Conservation (phyloP, 2,888 invertebrate species). For the Pristionchus maxplancki region DNA sequence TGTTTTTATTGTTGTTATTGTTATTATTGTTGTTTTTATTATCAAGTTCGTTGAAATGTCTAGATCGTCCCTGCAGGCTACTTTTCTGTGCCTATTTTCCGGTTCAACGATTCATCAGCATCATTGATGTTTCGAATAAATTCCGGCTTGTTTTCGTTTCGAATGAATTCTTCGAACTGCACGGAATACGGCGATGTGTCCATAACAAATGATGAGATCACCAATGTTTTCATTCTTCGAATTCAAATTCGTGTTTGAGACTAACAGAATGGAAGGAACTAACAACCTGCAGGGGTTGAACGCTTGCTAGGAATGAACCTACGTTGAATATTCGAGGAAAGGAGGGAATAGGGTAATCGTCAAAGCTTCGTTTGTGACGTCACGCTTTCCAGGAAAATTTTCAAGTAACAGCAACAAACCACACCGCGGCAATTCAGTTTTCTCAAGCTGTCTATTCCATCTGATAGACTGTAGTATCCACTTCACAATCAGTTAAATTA, state of each 20-base stretch:
- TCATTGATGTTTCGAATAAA: too few relatives aligned
- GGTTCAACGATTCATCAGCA: too few relatives aligned
- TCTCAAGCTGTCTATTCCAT: too few relatives aligned
- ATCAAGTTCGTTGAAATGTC: not conserved
- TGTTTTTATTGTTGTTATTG: not conserved
- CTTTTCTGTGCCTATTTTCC: too few relatives aligned
- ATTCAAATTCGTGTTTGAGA: not conserved
- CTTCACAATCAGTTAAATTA: too few relatives aligned
- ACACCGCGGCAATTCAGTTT: not conserved
- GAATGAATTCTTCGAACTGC: not conserved
- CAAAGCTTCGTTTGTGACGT: not conserved
- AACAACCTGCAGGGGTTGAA: too few relatives aligned
- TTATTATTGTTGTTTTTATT: not conserved
- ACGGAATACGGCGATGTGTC: not conserved
- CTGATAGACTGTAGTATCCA: too few relatives aligned
- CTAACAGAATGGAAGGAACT: too few relatives aligned
- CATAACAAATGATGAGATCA: not conserved
- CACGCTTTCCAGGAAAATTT: not conserved
- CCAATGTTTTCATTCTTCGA: not conserved
- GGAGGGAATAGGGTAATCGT: too few relatives aligned
- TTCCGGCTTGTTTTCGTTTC: not conserved
- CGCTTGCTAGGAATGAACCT: not conserved
- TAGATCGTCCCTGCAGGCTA: not conserved
- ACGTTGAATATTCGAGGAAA: too few relatives aligned
- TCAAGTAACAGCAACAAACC: not conserved